Evolutionary conservation across 2,797 vertebrate species (phyloP).

Genomic region (Carapus acus): DNA sequence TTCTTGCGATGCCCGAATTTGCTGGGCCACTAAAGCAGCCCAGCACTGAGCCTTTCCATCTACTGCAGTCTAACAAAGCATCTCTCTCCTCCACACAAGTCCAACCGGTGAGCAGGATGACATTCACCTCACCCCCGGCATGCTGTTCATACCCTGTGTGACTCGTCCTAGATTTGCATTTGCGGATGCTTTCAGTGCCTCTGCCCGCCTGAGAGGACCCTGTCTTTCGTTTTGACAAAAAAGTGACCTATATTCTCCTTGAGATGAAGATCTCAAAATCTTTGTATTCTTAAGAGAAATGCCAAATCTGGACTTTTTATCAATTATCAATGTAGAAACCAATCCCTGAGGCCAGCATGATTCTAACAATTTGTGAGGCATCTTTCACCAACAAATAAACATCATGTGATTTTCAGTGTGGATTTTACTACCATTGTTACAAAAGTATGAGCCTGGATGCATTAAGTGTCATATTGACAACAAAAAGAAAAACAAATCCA

Average conservation of each 20-base stretch:
- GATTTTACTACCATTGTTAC: too few relatives aligned
- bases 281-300: background rate
- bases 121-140: background rate
- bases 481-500: constrained; percentile 25
- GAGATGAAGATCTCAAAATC: background rate
- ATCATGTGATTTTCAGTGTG: too few relatives aligned
- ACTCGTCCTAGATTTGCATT: background rate
- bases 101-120: background rate
- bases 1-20: too few relatives aligned
- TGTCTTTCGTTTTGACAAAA: background rate
- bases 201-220: background rate
- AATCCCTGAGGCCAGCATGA: too few relatives aligned
- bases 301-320: too few relatives aligned
- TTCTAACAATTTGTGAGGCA: too few relatives aligned
- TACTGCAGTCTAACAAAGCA: too few relatives aligned
- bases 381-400: too few relatives aligned
- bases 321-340: too few relatives aligned
- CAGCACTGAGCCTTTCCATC: too few relatives aligned
- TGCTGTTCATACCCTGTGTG: background rate
- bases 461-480: background rate
- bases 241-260: background rate
- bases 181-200: background rate
- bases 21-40: too few relatives aligned
- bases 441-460: too few relatives aligned
- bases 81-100: background rate